Evolutionary conservation across 30 jellyfish, hydroid and myxozoan species (phyloP), one percentile per base, ranked within the genome.

Genomic region (Pelagia noctiluca): DNA sequence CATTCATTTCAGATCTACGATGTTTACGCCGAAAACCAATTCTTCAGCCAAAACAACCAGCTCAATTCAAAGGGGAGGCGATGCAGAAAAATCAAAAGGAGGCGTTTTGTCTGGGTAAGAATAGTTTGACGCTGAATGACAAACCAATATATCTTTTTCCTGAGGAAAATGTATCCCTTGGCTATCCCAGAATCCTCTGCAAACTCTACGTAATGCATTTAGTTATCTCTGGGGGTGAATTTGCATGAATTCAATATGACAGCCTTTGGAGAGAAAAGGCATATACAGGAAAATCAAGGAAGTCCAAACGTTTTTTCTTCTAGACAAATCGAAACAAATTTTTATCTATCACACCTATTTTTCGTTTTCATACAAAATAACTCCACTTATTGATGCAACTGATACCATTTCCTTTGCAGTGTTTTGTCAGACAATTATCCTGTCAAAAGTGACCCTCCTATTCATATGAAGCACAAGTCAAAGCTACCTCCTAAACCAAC

Each of bases 401-500:
- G n/a, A 21, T 18, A 42, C 35, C 32, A 76, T 66, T 29, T 19
- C 35, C 26, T 33, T 38, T 72, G 28, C 57, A 90, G 97, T n/a
- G 26, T 24, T 0, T 22, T 75, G 18, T 35, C 84, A 32, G 80
- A 67, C 30, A 62, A 30, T 7, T 92, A 92, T 52, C 98, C 98
- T 29, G 75, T 63, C 46, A 84, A 85, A 37, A 70, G 98, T 82
- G 89, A 85, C 24, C 95, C 97, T 7, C 97, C 98, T 3, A 80
- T 71, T 25, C 84, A 76, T n/a, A 24, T 77, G 37, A 64, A 63
- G 35, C 82, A 78, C 29, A 69, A 77, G 49, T 2, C 50, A 60
- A 73, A 60, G 10, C 47, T 78, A 47, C 84, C 78, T 3, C 78
- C 81, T 2, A 63, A 34, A 63, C 82, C 94, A 30, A 79, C 90